Base-by-base conservation (phyloP, 2,797 vertebrate genomes). In the Anguilla obscura region DNA sequence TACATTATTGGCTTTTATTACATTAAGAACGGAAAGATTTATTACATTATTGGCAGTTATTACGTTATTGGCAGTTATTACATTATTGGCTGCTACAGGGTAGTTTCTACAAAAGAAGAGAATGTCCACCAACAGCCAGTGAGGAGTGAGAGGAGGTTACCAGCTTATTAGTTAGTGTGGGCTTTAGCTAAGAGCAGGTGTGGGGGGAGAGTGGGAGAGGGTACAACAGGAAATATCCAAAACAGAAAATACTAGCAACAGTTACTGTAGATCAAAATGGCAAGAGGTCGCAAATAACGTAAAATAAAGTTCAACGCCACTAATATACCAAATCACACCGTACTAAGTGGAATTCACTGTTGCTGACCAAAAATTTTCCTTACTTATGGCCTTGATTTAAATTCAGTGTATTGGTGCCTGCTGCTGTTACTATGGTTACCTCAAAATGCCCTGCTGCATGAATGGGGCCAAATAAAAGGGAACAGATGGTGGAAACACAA, bases 401-500 rank as follows among this genome's bases (percentile, higher is more conserved):
- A 80, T 16, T 82, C 48, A 86, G 18, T 82, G 36, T 58, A n/a
- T 54, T 33, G 27, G 86, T 30, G 60, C 69, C 86, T 76, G n/a
- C 52, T 86, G 79, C 74, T 58, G 90, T 91, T 92, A 74, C 91
- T 87, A 90, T 91, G 90, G 91, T 88, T 88, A 91, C 89, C 45
- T 58, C 88, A 89, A 80, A 88, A 63, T 86, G n/a, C 85, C 90
- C 82, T 82, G 21, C 36, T 85, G 50, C 84, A 88, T 88, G 84
- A 69, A 85, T 86, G 50, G 60, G 52, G 66, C 58, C 45, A 40
- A 16, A 50, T 76, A 48, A 86, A 50, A 45, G 54, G 40, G 79
- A 71, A 60, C 60, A 63, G 80, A 60, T 48, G 48, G 87, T 82
- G 85, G 85, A 84, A 86, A 88, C 71, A 63, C 58, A 82, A 82